Base-by-base conservation (phyloP, 2,797 vertebrate genomes). In the Melanotaenia boesemani region DNA sequence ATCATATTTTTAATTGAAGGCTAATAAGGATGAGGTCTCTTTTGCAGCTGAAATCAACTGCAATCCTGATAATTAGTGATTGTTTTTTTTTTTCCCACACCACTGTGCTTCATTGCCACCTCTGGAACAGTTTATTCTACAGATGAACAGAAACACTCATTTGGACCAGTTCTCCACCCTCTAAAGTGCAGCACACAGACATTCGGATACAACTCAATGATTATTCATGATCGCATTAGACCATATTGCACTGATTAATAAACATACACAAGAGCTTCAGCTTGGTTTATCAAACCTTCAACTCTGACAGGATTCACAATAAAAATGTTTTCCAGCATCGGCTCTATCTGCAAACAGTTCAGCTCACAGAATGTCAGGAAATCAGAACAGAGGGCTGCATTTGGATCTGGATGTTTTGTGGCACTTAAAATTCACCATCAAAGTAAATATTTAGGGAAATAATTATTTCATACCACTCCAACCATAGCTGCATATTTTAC, bases 121-220 rank as follows among this genome's bases (percentile, higher is more conserved):
- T 62, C 73, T 55, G 22, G 24, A 74, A 41, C 16, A 13, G 56
- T 63, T 63, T 58, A 30, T 74, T 37, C 24, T 13, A 24, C 7
- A 57, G 26, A 28, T n/a, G 54, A 65, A 79, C 55, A 68, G 12
- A 67, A 69, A 72, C 61, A 28, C n/a, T 46, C 41, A 11, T 71
- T 50, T 74, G 77, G 78, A 80, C 62, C 1, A 7, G 50, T 65
- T 64, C 70, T 72, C 67, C 67, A 63, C 64, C 41, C 61, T 76
- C 41, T 92, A 92, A 94, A 94, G 92, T 94, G 94, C 94, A 92
- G 85, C 81, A 87, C 86, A 90, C 59, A 85, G 80, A 92, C 71
- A 79, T 77, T 85, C 79, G 24, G 66, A 76, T 59, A 77, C 60
- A 65, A 65, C 13, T 41, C 28, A 59, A 80, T 56, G 81, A 70